Evolutionary conservation across 2,888 invertebrate species (phyloP), one percentile per base, ranked within the genome.

Genomic region (Tyria jacobaeae): DNA sequence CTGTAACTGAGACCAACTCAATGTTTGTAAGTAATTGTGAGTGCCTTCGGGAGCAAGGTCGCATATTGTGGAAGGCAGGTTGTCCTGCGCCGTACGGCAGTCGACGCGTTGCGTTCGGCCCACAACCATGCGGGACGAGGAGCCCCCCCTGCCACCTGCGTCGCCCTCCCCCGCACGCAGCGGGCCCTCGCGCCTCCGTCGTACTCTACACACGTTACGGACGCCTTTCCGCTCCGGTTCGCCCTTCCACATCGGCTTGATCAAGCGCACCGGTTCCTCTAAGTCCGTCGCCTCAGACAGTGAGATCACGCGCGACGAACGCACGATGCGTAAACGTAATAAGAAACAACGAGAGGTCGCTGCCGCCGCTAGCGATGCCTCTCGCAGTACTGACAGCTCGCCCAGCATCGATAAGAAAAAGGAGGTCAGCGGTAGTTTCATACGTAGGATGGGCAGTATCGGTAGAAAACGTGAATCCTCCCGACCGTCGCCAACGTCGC

Each of bases 301-400:
- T 73, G 94, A 93, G 79, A 87, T 88, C 88, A 81, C 86, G 81
- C 92, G 91, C 83, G 89, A 87, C 87, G 91, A 88, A 83, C 91
- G 90, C 90, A 92, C 90, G 87, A 92, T 92, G 91, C 92, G 92
- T 79, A 94, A 93, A 86, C 92, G 92, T 78, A 92, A 89, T 73
- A 94, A 93, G 82, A 94, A 94, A 80, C 81, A 80, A 74, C 92
- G 92, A 71, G 89, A 90, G 64, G 83, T 87, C 70, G 79, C 85
- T 72, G 84, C 81, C 75, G 83, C 85, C 69, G 83, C 84, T 68
- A 85, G 86, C 75, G 86, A 84, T 71, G 86, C 86, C 59, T 85
- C 88, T 59, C 84, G 82, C 62, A 91, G 90, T 79, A 87, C 89
- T 72, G 91, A 91, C 78, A 88, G 88, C 68, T 89, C 90, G 69